Base-by-base conservation (phyloP, 2,888 invertebrate genomes). In the Acrocera orbiculus region DNA sequence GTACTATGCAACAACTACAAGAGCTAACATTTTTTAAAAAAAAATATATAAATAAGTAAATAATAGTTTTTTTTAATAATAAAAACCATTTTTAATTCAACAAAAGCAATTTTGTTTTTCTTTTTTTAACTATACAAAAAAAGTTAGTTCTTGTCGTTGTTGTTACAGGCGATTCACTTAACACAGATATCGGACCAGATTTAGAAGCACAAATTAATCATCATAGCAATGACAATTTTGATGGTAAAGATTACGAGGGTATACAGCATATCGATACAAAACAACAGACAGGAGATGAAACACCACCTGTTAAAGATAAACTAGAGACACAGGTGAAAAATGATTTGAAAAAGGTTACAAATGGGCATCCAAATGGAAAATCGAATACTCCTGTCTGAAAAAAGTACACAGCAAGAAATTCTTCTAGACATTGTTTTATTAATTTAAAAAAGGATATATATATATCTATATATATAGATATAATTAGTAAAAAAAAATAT, bases 151-250 rank as follows among this genome's bases (percentile, higher is more conserved):
- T 59, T 58, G 42, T 43, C 41, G 67, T 69, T 67, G 69, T 64
- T 58, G 63, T 64, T 66, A 54, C 69, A 71, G 71, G 70, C 53
- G 67, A 68, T 45, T 66, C 66, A 34, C 63, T 67, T 46, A 67
- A 68, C 53, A 67, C 68, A 41, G 70, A 71, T 52, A 64, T 70
- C 46, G 51, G 60, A 44, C 70, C 70, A 30, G 70, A 70, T 50
- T 67, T 69, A 31, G 69, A 62, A 42, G 71, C 71, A 44, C 70
- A 70, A 38, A 71, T 71, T 46, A 70, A 70, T 40, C 71, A 71
- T 24, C 62, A 70, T 9, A 67, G 65, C 26, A 60, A 67, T 16
- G 58, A 58, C 17, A 68, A 69, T 43, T 67, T 67, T 40, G 60
- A 59, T 36, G 69, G 69, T 35, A 50, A 54, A 46, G 58, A 56